These are phyloP conservation scores for Semotilus atromaculatus DNA, from an alignment of 2,797 vertebrate species.

Conservation along the genomic window DNA sequence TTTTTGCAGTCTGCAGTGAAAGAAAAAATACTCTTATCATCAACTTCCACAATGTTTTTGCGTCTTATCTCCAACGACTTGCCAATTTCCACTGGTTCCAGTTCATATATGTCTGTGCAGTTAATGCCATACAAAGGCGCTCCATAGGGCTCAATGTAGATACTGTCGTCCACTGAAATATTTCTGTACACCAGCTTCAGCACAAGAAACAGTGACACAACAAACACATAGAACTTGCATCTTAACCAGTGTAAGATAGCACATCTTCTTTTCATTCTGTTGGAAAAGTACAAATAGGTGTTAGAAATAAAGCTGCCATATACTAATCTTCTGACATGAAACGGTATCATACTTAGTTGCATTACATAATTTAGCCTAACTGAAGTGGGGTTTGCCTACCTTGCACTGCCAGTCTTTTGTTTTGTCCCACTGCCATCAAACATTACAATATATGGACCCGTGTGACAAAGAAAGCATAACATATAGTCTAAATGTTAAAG, in stretches of 20 bases:
- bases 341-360: not conserved
- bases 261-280: conserved; percentile 88
- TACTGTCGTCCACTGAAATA: conserved; percentile 67
- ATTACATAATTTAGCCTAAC: not conserved
- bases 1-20: conserved; percentile 80
- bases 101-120: conserved; percentile 86
- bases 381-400: conserved; percentile 52
- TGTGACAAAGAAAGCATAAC: not conserved
- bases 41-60: conserved; percentile 78
- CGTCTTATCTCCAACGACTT: conserved; percentile 85
- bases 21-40: conserved; percentile 79
- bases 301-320: not conserved
- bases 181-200: conserved; percentile 79
- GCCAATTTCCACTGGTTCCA: conserved; percentile 89
- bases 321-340: not conserved
- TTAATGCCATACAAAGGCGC: conserved; percentile 78
- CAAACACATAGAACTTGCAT: conserved; percentile 78
- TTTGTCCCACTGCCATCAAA: conserved; percentile 59
- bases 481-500: not conserved
- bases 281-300: conserved; percentile 46
- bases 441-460: not conserved
- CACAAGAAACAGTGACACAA: conserved; percentile 78
- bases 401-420: conserved; percentile 62
- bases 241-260: conserved; percentile 68
- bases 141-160: conserved; percentile 82